A percentile compares a stretch with the other conserved stretches of the same genome.
phyloP scores from a whole-genome alignment of 35 echinoderm and acorn worm genomes.

The Hemicentrotus pulcherrimus region DNA sequence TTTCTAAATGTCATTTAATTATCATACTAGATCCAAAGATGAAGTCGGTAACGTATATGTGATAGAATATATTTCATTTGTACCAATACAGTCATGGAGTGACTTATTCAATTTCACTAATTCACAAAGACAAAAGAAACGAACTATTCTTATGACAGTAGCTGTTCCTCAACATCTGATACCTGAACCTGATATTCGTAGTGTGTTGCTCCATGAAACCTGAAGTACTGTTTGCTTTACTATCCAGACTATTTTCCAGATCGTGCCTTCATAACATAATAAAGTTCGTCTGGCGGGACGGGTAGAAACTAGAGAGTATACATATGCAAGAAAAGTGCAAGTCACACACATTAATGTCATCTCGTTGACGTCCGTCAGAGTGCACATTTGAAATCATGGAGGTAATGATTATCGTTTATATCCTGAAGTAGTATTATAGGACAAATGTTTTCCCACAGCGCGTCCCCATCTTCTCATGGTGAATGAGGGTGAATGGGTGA shows the following conservation, averaged over 20 bases:
- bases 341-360: constrained; percentile 18
- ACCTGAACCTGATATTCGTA: too few relatives aligned
- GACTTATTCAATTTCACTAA: too few relatives aligned
- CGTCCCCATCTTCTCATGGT: background rate
- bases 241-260: background rate
- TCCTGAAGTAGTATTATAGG: background rate
- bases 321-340: background rate
- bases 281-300: background rate
- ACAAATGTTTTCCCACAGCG: background rate
- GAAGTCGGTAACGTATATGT: too few relatives aligned
- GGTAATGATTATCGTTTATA: constrained; percentile 13
- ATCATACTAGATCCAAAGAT: too few relatives aligned
- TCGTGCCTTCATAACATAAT: background rate
- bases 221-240: background rate
- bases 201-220: background rate
- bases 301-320: background rate
- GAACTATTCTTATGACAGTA: too few relatives aligned
- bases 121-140: too few relatives aligned
- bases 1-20: too few relatives aligned
- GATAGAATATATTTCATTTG: too few relatives aligned
- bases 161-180: too few relatives aligned
- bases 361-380: background rate
- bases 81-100: too few relatives aligned
- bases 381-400: background rate
- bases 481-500: background rate